A percentile compares a stretch with the other conserved stretches of the same genome.
phyloP scores from a whole-genome alignment of 2,113 vertebrate species.

The Etheostoma cragini region DNA sequence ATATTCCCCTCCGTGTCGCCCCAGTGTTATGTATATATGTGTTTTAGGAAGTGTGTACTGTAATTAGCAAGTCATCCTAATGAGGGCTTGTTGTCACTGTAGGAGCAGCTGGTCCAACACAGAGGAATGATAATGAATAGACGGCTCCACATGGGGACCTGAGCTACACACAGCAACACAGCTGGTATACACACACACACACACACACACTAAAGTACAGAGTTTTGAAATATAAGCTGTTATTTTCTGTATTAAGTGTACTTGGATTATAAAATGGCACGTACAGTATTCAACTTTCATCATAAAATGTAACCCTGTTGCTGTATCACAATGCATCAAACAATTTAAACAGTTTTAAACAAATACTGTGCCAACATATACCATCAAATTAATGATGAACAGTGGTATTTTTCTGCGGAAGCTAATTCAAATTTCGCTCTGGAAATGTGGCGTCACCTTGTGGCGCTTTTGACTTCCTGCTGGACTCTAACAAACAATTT shows the following conservation, averaged over 20 bases:
- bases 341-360: background rate
- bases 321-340: background rate
- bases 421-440: background rate
- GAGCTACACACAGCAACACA: slow-evolving; percentile 51
- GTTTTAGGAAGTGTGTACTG: slow-evolving; percentile 57
- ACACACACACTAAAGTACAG: background rate
- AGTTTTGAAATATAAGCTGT: background rate
- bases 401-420: background rate
- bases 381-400: background rate
- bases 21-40: slow-evolving; percentile 30
- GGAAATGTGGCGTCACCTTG: slow-evolving; percentile 50
- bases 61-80: slow-evolving; percentile 73
- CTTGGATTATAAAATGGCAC: background rate
- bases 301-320: background rate
- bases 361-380: background rate
- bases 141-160: slow-evolving; percentile 30
- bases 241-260: background rate
- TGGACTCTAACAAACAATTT: background rate
- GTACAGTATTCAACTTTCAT: background rate
- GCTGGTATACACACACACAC: slow-evolving; percentile 38
- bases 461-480: slow-evolving; percentile 39
- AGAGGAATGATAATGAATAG: slow-evolving; percentile 84
- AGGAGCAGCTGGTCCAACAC: slow-evolving; percentile 74
- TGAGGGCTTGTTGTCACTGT: slow-evolving; percentile 55
- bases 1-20: slow-evolving; percentile 7